These are phyloP conservation scores for Cephus sareptanus DNA, from an alignment of 2,888 invertebrate genomes.

Conservation along the genomic window DNA sequence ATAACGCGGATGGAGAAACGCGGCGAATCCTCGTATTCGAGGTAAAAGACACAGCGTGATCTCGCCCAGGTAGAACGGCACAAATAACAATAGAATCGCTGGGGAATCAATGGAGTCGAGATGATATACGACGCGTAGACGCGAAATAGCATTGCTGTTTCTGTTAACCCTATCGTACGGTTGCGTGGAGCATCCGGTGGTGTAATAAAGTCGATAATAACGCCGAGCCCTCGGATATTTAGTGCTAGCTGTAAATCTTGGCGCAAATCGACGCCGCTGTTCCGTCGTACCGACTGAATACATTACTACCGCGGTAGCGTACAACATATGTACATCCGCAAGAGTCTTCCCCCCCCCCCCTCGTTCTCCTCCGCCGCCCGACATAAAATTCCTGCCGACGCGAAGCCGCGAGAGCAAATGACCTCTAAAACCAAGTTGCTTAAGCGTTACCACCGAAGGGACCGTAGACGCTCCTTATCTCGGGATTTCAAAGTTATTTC, in stretches of 20 bases:
- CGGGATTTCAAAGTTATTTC: neutral
- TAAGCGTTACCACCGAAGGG: constrained; percentile 21
- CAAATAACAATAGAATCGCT: neutral
- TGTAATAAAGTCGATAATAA: constrained; percentile 61
- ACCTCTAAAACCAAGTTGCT: constrained; percentile 37
- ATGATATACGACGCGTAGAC: constrained; percentile 59
- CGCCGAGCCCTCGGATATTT: constrained; percentile 57
- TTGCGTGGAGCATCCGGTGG: constrained; percentile 45
- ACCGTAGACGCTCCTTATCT: neutral
- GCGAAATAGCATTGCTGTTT: constrained; percentile 54
- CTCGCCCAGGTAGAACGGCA: neutral
- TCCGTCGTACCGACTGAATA: constrained; percentile 50
- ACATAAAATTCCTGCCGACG: constrained; percentile 41
- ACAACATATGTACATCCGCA: constrained; percentile 16
- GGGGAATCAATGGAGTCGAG: constrained; percentile 54
- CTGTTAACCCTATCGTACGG: constrained; percentile 53
- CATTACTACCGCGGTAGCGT: constrained; percentile 50
- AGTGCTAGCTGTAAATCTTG: constrained; percentile 60
- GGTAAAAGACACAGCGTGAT: neutral
- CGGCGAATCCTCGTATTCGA: neutral
- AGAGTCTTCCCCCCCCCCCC: neutral
- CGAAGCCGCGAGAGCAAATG: constrained; percentile 32
- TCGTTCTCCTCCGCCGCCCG: neutral
- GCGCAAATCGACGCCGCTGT: constrained; percentile 55
- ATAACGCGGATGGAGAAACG: neutral